A percentile compares a stretch with the other conserved stretches of the same genome.
These are phyloP conservation scores for Eunapius fragilis DNA, from an alignment of 37 sponge, comb jelly and placozoan species.

Conservation along the genomic window DNA sequence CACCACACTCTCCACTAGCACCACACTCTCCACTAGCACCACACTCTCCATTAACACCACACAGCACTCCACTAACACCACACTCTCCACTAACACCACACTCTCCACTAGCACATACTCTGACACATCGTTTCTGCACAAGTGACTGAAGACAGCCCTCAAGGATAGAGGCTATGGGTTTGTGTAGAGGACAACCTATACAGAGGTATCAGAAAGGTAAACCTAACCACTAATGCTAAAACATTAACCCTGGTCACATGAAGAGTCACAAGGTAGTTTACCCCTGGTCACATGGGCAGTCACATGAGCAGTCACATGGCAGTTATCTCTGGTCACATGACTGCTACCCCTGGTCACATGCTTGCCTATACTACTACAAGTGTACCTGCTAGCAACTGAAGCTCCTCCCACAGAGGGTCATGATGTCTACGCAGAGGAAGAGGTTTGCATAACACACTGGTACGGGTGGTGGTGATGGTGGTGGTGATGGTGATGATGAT, in stretches of 20 bases:
- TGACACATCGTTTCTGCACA: background rate
- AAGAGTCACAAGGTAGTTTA: background rate
- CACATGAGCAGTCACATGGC: no score
- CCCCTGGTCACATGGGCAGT: no score
- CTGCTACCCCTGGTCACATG: background rate
- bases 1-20: background rate
- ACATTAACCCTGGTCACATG: background rate
- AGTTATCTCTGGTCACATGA: background rate
- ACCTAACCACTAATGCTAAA: background rate
- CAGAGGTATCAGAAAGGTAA: background rate
- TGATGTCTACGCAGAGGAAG: background rate
- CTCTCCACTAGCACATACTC: conserved; percentile 1
- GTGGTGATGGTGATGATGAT: background rate
- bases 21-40: no score
- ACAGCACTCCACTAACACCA: background rate
- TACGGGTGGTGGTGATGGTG: background rate
- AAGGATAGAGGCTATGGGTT: conserved; percentile 15
- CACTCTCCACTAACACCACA: no score
- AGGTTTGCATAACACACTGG: no score
- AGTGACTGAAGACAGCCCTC: conserved; percentile 25
- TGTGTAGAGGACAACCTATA: background rate
- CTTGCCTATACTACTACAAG: background rate
- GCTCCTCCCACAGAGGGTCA: background rate
- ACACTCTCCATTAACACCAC: background rate
- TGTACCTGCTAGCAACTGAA: background rate